Percentiles rank a stretch among this genome's conserved stretches.
phyloP scores from a whole-genome alignment of 2,797 vertebrate species.

The Catostomus latipinnis region DNA sequence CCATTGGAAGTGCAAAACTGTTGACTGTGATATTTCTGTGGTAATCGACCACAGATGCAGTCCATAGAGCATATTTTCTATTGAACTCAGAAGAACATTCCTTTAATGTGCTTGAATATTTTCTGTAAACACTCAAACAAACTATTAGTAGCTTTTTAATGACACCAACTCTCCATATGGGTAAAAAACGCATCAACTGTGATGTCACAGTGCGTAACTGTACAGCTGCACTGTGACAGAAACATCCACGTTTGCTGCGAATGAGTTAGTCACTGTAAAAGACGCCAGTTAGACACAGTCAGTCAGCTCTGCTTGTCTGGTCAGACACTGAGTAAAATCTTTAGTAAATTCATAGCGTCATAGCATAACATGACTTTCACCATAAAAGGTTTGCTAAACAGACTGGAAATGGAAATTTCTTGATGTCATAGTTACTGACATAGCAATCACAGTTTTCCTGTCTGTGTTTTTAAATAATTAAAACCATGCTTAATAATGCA shows the following conservation, averaged over 20 bases:
- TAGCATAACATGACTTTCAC: not conserved
- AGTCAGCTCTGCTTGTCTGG: not conserved
- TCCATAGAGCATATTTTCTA: too few species aligned
- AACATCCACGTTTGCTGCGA: not conserved
- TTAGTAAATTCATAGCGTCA: not conserved
- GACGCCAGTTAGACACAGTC: not conserved
- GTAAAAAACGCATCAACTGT: not conserved
- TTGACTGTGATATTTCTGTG: too few species aligned
- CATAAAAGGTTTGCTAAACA: not conserved
- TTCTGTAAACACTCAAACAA: not conserved
- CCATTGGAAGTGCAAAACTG: too few species aligned
- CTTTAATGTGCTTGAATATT: too few species aligned
- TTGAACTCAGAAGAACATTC: too few species aligned
- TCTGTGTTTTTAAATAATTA: not conserved
- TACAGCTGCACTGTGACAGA: not conserved
- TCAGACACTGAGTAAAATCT: too few species aligned
- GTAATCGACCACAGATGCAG: too few species aligned
- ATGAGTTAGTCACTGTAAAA: conserved; percentile 1
- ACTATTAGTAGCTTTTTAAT: not conserved
- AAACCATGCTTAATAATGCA: not conserved
- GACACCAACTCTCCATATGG: not conserved
- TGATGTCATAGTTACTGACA: not conserved
- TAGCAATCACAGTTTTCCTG: not conserved
- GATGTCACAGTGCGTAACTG: not conserved
- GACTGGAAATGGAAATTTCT: not conserved